A percentile compares a stretch with the other conserved stretches of the same genome.
Evolutionary conservation across 1,140 invertebrate species (phyloP).

Genomic region (Hylaeus anthracinus): DNA sequence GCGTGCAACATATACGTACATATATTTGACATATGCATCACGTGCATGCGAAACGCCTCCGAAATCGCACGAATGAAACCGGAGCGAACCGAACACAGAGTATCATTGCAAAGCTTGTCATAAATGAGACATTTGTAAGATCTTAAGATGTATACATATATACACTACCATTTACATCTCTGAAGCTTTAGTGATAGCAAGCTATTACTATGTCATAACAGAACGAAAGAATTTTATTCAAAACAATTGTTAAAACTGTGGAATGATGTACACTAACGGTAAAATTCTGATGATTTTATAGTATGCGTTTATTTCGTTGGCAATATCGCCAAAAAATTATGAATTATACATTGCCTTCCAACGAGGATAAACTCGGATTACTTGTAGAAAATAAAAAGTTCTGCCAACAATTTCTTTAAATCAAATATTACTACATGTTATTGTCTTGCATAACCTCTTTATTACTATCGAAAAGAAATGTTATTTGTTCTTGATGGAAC

Average conservation of each 20-base stretch:
- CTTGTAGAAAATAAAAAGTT: background rate
- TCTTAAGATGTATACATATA: background rate
- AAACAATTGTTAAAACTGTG: slow-evolving; percentile 25
- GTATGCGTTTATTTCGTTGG: background rate
- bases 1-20: background rate
- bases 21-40: slow-evolving; percentile 32
- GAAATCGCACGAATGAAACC: slow-evolving; percentile 29
- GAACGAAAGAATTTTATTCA: slow-evolving; percentile 10
- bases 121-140: slow-evolving; percentile 3
- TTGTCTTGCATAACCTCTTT: slow-evolving; percentile 21
- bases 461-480: background rate
- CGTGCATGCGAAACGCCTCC: slow-evolving; percentile 25
- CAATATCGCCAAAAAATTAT: background rate
- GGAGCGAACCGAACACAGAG: slow-evolving; percentile 28
- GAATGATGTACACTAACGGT: slow-evolving; percentile 66
- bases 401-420: too few species aligned
- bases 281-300: slow-evolving; percentile 47
- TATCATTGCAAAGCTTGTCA: background rate
- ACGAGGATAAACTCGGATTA: slow-evolving; percentile 3
- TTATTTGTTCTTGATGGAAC: background rate
- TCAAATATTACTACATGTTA: background rate
- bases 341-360: background rate
- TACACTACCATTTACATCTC: too few species aligned
- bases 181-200: slow-evolving; percentile 13
- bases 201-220: slow-evolving; percentile 31